Base-by-base conservation (phyloP, 92 coral and sea anemone genomes). In the Epizoanthus stellaris region DNA sequence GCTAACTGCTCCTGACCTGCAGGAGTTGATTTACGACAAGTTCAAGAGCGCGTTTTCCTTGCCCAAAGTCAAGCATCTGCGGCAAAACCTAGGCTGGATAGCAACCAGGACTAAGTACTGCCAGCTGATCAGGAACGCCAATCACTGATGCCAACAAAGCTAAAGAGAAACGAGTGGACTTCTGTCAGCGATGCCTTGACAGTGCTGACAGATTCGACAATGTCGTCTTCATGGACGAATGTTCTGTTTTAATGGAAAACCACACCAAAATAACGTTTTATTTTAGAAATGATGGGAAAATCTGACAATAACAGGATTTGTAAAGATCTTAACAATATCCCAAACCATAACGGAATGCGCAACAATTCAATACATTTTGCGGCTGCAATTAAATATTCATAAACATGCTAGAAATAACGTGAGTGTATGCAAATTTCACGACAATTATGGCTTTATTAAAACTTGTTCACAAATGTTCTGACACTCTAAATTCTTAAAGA, bases 101-200 rank as follows among this genome's bases (percentile, higher is more conserved):
- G 60, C 73, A 10, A 86, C 93, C 0, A 82, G 88, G 13, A 86
- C 82, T 0, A 89, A 85, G 64, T 89, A 85, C 65, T 85, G 92
- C 76, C 89, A 89, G 45, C 86, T 89, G 63, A 77, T 85, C 12
- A 19, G 69, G 21, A 69, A 85, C 13, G 80, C 59, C n/a, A 87
- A 87, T 23, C 25, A 23, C 25, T 23, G 25, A 23, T 23, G 25
- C 25, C 25, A 23, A 23, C 25, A 23, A 23, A 23, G 25, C 25
- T 52, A 60, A 62, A 53, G 65, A 64, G 20, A 82, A 75, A 66
- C 53, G 80, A 14, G 67, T 72, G 21, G 80, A 47, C 25, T 82
- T 82, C 56, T 49, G 76, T n/a, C 52, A 88, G 47, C 17, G 45
- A 25, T 82, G 87, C 70, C 10, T 67, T 11, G 21, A 38, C 6